phyloP scores from a whole-genome alignment of 2,888 invertebrate species.

The Cataglyphis altisquamis region DNA sequence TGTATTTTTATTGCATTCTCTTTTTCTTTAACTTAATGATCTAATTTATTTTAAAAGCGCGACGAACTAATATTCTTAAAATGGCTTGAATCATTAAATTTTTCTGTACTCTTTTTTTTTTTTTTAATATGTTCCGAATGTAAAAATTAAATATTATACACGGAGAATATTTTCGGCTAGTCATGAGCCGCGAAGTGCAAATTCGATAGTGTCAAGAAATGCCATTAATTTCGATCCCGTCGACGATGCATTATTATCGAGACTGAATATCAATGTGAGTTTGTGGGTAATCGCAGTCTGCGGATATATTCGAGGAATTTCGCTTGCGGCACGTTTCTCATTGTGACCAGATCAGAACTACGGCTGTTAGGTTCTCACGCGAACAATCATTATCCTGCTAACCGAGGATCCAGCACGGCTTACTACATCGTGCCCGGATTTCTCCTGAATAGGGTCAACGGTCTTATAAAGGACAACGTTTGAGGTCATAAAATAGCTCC shows the following conservation, averaged over 20 bases:
- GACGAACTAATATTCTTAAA: background rate
- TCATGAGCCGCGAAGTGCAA: background rate
- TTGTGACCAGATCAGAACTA: slow-evolving; percentile 70
- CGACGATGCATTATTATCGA: slow-evolving; percentile 29
- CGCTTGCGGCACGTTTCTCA: slow-evolving; percentile 73
- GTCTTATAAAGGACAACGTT: slow-evolving; percentile 41
- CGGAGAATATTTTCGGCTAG: background rate
- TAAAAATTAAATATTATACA: background rate
- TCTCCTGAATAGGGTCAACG: slow-evolving; percentile 68
- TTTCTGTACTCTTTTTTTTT: background rate
- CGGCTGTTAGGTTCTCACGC: slow-evolving; percentile 77
- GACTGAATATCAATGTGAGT: slow-evolving; percentile 25
- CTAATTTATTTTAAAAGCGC: background rate
- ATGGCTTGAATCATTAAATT: background rate
- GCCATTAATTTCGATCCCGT: slow-evolving; percentile 12
- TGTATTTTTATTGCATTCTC: background rate
- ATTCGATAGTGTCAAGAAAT: slow-evolving; percentile 11
- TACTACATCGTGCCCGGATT: slow-evolving; percentile 56
- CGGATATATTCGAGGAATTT: slow-evolving; percentile 64
- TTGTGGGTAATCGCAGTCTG: slow-evolving; percentile 54
- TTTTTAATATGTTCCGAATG: background rate
- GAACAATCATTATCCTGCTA: slow-evolving; percentile 70
- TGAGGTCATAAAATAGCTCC: background rate
- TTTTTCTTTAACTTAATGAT: background rate
- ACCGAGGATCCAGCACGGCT: slow-evolving; percentile 61